Conservation (phyloP, 2,888 invertebrate genomes). For the Calephelis perditalis region DNA sequence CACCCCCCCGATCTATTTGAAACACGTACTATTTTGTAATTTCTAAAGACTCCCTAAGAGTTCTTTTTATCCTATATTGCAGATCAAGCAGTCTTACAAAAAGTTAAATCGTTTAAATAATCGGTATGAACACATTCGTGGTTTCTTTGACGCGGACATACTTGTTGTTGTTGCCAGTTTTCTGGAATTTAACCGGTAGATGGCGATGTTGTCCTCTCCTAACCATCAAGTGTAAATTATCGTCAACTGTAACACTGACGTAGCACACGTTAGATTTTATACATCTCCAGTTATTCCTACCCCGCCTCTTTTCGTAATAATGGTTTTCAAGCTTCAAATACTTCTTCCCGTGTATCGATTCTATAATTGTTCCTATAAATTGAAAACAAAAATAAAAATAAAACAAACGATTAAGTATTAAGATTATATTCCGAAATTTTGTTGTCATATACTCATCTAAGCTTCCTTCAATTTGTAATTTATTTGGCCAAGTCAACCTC, state of each 20-base stretch:
- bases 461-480: too few relatives aligned
- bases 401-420: too few relatives aligned
- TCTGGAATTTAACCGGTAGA: conserved; percentile 17
- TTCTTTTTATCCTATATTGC: too few relatives aligned
- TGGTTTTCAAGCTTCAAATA: conserved; percentile 30
- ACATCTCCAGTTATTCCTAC: conserved; percentile 45
- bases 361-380: conserved; percentile 21
- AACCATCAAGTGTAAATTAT: conserved; percentile 14
- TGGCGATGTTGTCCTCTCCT: conserved; percentile 19
- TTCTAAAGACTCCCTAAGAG: too few relatives aligned
- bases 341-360: conserved; percentile 35
- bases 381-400: background rate
- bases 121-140: too few relatives aligned
- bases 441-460: background rate
- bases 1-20: too few relatives aligned
- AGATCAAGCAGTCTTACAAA: too few relatives aligned
- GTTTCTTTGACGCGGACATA: background rate
- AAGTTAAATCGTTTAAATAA: too few relatives aligned
- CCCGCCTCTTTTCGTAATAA: conserved; percentile 27
- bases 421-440: background rate
- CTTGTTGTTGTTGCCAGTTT: conserved; percentile 10
- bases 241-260: conserved; percentile 36
- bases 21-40: too few relatives aligned
- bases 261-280: conserved; percentile 47
- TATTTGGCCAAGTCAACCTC: too few relatives aligned